Percentiles rank a stretch among this genome's conserved stretches.
These are phyloP conservation scores for Puffinus mauretanicus DNA, from an alignment of 2,113 vertebrate species.

Conservation along the genomic window DNA sequence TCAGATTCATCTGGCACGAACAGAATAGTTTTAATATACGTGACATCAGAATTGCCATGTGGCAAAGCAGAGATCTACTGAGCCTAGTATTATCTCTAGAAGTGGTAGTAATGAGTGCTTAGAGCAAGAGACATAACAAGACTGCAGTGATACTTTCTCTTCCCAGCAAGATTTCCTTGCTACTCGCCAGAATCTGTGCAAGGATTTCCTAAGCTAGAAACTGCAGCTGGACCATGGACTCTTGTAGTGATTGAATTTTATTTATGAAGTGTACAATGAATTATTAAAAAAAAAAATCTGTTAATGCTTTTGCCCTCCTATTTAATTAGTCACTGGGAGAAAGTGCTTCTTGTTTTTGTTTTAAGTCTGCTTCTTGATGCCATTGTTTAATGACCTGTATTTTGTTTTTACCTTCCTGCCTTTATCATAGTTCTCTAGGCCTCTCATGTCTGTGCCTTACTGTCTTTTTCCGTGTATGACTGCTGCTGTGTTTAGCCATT, in stretches of 20 bases:
- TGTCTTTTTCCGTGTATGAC: background rate
- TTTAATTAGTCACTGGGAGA: background rate
- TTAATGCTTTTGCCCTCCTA: background rate
- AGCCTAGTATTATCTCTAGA: background rate
- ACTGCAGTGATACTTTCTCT: background rate
- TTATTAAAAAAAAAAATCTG: background rate
- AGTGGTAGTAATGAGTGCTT: background rate
- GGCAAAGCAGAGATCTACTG: background rate
- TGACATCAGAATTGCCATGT: background rate
- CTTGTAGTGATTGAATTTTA: background rate
- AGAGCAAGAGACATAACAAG: background rate
- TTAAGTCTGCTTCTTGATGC: background rate
- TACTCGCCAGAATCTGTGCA: background rate
- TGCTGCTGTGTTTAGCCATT: background rate
- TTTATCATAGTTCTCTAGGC: background rate
- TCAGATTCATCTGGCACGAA: background rate
- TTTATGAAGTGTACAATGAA: background rate
- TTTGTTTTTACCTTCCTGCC: background rate
- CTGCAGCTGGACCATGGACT: background rate
- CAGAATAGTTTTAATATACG: background rate
- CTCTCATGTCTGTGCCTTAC: background rate
- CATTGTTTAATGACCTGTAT: background rate
- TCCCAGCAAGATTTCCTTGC: background rate
- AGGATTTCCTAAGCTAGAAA: background rate
- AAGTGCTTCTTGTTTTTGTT: background rate